A percentile compares a stretch with the other conserved stretches of the same genome.
Evolutionary conservation across 1,140 invertebrate genomes (phyloP).

Genomic region (Manduca sexta): DNA sequence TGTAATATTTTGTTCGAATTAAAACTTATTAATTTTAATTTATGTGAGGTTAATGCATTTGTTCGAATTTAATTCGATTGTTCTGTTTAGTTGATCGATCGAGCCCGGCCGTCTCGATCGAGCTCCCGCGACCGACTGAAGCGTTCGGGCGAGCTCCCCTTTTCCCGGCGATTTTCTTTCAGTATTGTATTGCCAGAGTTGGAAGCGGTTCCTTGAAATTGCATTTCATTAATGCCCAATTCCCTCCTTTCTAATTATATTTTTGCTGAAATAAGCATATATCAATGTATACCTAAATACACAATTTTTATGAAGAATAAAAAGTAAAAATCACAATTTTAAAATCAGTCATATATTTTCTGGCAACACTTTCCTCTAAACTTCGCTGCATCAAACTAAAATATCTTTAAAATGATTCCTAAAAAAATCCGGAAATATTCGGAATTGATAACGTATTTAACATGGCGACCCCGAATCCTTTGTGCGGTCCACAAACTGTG

Average conservation of each 20-base stretch:
- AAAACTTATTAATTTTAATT: slow-evolving; percentile 6
- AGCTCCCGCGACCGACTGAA: slow-evolving; percentile 38
- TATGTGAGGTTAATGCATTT: slow-evolving; percentile 13
- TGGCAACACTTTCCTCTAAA: no score
- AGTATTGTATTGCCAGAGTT: slow-evolving; percentile 23
- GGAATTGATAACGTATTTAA: background rate
- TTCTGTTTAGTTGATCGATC: slow-evolving; percentile 5
- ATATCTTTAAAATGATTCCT: no score
- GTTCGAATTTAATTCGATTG: slow-evolving; percentile 18
- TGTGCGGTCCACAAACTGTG: slow-evolving; percentile 46
- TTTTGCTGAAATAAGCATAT: no score
- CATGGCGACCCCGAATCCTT: slow-evolving; percentile 34
- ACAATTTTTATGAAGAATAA: no score
- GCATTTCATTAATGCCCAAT: background rate
- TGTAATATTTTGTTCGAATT: no score
- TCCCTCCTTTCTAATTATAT: no score
- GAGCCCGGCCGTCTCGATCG: slow-evolving; percentile 7
- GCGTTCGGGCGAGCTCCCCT: slow-evolving; percentile 21
- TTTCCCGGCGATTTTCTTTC: slow-evolving; percentile 32
- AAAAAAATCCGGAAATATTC: slow-evolving; percentile 6
- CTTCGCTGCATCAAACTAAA: no score
- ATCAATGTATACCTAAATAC: no score
- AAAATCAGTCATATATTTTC: no score
- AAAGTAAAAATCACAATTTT: no score
- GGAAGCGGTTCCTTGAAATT: slow-evolving; percentile 13